Conservation (phyloP, 2,113 vertebrate species). For the Dipodomys merriami region DNA sequence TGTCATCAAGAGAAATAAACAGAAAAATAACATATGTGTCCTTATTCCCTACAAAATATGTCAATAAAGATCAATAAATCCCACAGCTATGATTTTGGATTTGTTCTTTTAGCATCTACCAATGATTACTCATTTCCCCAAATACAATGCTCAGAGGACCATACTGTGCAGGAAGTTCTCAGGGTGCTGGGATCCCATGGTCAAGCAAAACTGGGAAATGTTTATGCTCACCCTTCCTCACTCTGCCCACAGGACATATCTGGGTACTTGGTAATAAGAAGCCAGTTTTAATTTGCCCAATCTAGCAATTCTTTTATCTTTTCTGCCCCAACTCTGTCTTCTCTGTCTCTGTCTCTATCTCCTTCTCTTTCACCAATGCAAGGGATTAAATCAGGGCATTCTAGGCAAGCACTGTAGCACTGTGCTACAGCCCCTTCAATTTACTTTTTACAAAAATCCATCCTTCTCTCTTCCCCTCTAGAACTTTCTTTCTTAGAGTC, state of each 20-base stretch:
- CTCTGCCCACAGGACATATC: not conserved
- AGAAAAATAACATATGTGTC: not conserved
- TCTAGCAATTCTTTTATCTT: not conserved
- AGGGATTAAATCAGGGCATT: not conserved
- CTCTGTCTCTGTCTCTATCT: no score
- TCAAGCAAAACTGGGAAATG: not conserved
- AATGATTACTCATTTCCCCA: not conserved
- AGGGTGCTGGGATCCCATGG: not conserved
- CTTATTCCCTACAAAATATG: not conserved
- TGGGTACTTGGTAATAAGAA: no score
- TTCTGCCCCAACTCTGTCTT: not conserved
- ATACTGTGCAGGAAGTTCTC: not conserved
- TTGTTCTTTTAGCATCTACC: not conserved
- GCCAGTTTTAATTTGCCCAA: not conserved
- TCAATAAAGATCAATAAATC: not conserved
- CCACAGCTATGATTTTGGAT: not conserved
- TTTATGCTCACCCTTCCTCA: accelerated
- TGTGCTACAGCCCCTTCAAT: not conserved
- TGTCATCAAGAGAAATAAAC: not conserved
- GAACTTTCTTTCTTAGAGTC: not conserved
- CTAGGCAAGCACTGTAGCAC: not conserved
- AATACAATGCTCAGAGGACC: not conserved
- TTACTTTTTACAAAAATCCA: not conserved
- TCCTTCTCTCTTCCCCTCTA: not conserved
- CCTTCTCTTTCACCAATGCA: no score